Percentiles rank a stretch among this genome's conserved stretches.
Conservation (phyloP, 2,797 vertebrate genomes). For the Leucoraja ocellata region DNA sequence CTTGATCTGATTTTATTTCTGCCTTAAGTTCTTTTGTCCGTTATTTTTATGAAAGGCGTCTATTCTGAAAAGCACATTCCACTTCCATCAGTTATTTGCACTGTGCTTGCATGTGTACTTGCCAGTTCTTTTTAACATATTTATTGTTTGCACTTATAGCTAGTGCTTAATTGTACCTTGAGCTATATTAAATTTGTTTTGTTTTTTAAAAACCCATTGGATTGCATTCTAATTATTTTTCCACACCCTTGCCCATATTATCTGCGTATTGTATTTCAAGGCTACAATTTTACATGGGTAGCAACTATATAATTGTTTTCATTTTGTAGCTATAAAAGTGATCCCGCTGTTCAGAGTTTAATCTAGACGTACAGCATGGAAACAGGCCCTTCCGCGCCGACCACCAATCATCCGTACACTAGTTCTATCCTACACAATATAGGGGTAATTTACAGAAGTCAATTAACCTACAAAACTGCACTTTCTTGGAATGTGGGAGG, state of each 20-base stretch:
- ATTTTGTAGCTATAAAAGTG: not conserved
- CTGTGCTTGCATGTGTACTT: conserved; percentile 16
- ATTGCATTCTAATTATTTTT: conserved; percentile 17
- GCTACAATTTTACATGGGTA: not conserved
- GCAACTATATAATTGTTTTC: not conserved
- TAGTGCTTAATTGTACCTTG: conserved; percentile 4
- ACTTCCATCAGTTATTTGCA: not conserved
- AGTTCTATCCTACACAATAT: too few relatives aligned
- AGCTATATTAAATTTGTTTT: conserved; percentile 10
- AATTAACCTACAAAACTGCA: too few relatives aligned
- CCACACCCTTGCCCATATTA: not conserved
- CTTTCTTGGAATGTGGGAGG: too few relatives aligned
- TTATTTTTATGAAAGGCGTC: not conserved
- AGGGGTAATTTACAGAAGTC: too few relatives aligned
- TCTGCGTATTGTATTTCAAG: too few relatives aligned
- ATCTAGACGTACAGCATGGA: too few relatives aligned
- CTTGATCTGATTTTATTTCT: not conserved
- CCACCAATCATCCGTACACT: too few relatives aligned
- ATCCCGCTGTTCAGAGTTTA: not conserved
- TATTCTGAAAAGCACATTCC: conserved; percentile 20
- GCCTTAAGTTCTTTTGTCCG: not conserved
- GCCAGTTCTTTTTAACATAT: not conserved
- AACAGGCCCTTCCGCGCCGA: too few relatives aligned
- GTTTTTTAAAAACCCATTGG: not conserved
- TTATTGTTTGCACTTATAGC: conserved; percentile 32